Evolutionary conservation across 2,888 invertebrate species (phyloP).

Genomic region (Hydriomena furcata): DNA sequence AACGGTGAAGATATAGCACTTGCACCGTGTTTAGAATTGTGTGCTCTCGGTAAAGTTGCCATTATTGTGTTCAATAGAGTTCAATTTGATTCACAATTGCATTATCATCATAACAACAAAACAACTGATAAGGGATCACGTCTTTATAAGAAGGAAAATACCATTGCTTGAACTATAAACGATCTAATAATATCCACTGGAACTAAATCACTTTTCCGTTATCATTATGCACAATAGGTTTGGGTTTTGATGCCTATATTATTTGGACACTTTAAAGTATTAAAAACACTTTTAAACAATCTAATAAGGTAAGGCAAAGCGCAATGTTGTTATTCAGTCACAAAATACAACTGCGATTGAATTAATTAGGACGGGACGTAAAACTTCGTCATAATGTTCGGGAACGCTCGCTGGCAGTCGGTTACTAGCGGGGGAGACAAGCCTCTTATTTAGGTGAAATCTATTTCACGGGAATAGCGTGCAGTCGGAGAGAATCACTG

Average conservation of each 20-base stretch:
- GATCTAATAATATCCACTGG: constrained; percentile 12
- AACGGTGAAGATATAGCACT: constrained; percentile 65
- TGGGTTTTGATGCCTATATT: too few species aligned
- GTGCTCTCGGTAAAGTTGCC: constrained; percentile 77
- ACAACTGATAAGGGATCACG: constrained; percentile 18
- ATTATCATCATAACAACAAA: constrained; percentile 29
- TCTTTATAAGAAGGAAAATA: constrained; percentile 3
- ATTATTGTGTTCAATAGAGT: constrained; percentile 45
- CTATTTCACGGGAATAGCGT: constrained; percentile 27
- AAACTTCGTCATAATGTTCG: constrained; percentile 56
- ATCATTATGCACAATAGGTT: too few species aligned
- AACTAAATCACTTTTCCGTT: not conserved
- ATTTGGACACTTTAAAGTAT: too few species aligned
- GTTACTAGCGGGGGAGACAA: constrained; percentile 33
- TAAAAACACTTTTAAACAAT: constrained; percentile 18
- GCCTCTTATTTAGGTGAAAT: constrained; percentile 13
- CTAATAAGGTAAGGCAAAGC: constrained; percentile 2
- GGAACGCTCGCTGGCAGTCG: constrained; percentile 52
- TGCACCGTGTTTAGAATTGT: constrained; percentile 63
- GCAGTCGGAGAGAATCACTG: constrained; percentile 39
- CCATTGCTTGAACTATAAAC: constrained; percentile 6
- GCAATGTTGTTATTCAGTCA: constrained; percentile 40
- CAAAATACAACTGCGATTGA: constrained; percentile 52
- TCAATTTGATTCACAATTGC: constrained; percentile 31
- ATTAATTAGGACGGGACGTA: constrained; percentile 56